phyloP scores from a whole-genome alignment of 1,140 invertebrate genomes.

The Lucilia sericata region DNA sequence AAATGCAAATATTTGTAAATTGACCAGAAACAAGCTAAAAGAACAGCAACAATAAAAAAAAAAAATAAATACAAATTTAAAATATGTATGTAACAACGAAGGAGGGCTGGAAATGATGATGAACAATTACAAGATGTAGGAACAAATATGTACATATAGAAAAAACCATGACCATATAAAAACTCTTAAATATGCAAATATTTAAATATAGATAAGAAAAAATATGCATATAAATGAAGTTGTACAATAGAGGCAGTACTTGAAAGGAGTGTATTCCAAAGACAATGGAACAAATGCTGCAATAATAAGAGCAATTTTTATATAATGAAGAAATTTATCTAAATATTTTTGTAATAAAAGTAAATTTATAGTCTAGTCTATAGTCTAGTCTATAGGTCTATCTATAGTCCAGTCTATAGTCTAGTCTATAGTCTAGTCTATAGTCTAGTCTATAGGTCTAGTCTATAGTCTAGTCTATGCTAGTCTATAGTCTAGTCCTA shows the following conservation, averaged over 20 bases:
- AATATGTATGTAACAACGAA: not conserved
- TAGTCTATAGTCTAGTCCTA: too few relatives aligned
- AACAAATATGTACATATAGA: not conserved
- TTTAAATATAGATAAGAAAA: conserved; percentile 6
- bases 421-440: too few relatives aligned
- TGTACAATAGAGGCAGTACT: not conserved
- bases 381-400: too few relatives aligned
- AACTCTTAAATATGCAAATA: conserved; percentile 26
- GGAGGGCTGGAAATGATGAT: not conserved
- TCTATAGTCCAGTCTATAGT: too few relatives aligned
- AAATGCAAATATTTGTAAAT: conserved; percentile 16
- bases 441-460: too few relatives aligned
- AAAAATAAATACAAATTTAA: not conserved
- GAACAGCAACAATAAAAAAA: too few relatives aligned
- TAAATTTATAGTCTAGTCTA: too few relatives aligned
- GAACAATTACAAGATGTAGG: not conserved
- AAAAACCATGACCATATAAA: not conserved
- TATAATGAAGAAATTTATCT: too few relatives aligned
- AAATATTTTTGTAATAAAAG: too few relatives aligned
- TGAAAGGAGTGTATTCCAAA: not conserved
- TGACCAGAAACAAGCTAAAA: conserved; percentile 8
- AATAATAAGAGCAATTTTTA: too few relatives aligned
- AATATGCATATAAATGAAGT: conserved; percentile 9
- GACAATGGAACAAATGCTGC: too few relatives aligned
- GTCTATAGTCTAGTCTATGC: too few relatives aligned